Percentiles rank a stretch among this genome's conserved stretches.
phyloP scores from a whole-genome alignment of 1,140 invertebrate genomes.

The Hyles euphorbiae region DNA sequence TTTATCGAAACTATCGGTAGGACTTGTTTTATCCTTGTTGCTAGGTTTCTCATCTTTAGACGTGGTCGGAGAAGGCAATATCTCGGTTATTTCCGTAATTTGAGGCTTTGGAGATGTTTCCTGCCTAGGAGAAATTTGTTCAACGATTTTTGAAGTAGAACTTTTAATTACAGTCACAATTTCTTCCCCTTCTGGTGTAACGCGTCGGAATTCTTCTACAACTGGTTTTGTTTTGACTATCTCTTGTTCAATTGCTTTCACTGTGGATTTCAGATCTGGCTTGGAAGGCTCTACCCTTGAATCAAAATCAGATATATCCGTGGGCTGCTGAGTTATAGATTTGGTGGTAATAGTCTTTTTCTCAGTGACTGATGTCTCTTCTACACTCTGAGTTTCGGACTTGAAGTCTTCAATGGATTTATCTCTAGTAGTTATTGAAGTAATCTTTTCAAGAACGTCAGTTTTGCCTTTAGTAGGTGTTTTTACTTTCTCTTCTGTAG shows the following conservation, averaged over 20 bases:
- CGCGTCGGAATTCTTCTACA: constrained; percentile 14
- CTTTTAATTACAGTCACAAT: constrained; percentile 15
- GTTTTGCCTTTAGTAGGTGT: constrained; percentile 7
- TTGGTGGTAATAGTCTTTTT: constrained; percentile 1
- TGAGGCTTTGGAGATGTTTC: background rate
- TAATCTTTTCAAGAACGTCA: constrained; percentile 5
- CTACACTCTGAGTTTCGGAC: background rate
- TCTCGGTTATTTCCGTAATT: no score
- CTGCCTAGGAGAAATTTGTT: background rate
- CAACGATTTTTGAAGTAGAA: constrained; percentile 5
- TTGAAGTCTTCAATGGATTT: background rate
- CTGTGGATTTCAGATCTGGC: background rate
- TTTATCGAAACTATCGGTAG: no score
- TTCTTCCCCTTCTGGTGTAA: constrained; percentile 16
- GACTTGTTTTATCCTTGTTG: no score
- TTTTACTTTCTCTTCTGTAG: background rate
- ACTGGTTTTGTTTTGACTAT: constrained; percentile 9
- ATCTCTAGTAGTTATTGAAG: background rate
- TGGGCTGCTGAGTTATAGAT: background rate
- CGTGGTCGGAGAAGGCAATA: no score
- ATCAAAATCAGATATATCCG: background rate
- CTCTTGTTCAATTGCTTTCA: constrained; percentile 2
- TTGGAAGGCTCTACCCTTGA: no score
- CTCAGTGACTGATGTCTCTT: constrained; percentile 5
- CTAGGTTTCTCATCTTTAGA: no score